Evolutionary conservation across 2,888 invertebrate genomes (phyloP).

Genomic region (Acleris holmiana): DNA sequence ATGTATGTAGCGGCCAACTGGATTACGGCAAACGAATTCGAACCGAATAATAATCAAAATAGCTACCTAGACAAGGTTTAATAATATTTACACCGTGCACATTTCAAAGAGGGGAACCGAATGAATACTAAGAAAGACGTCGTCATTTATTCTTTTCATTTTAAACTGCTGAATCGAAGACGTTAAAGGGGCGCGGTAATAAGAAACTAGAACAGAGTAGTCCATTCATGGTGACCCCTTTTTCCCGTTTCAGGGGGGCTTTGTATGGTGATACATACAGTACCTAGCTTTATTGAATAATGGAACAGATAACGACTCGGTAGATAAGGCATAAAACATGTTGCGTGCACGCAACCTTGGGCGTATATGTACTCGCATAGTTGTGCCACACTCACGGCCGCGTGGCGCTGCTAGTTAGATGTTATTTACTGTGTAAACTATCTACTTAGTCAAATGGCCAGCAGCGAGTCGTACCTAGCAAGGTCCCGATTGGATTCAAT

Average conservation of each 20-base stretch:
- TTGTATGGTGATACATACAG: constrained; percentile 10
- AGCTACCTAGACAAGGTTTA: no score
- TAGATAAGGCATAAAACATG: constrained; percentile 33
- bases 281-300: constrained; percentile 30
- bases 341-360: constrained; percentile 24
- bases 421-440: neutral
- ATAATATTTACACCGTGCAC: neutral
- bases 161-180: constrained; percentile 1
- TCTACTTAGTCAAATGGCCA: no score
- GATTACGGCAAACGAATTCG: no score
- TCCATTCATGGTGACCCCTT: constrained; percentile 2
- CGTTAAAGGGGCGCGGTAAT: neutral
- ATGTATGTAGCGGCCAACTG: no score
- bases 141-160: neutral
- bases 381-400: constrained; percentile 7
- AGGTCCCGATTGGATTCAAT: no score
- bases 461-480: no score
- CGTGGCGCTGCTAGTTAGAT: neutral
- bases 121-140: neutral
- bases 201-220: neutral
- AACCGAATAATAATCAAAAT: no score
- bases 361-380: constrained; percentile 6
- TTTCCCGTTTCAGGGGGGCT: constrained; percentile 8
- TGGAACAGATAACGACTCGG: constrained; percentile 15
- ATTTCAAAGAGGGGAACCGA: neutral